phyloP scores from a whole-genome alignment of 2,888 invertebrate genomes.

The Cyrtodaria siliqua region DNA sequence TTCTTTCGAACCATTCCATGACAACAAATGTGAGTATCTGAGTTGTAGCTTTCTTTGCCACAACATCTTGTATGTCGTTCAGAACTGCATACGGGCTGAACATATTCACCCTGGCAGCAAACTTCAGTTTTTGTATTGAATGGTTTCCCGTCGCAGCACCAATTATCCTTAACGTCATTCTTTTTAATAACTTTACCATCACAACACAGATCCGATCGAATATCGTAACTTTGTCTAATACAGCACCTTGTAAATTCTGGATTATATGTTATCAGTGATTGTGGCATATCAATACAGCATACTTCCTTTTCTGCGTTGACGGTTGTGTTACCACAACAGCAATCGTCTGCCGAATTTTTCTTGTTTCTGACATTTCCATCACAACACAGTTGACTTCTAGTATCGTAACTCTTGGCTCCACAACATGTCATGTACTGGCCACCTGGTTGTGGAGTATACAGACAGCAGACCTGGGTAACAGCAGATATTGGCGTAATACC shows the following conservation, averaged over 20 bases:
- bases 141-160: slow-evolving; percentile 46
- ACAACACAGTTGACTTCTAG: slow-evolving; percentile 28
- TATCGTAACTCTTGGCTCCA: slow-evolving; percentile 33
- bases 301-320: slow-evolving; percentile 21
- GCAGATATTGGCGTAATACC: slow-evolving; percentile 25
- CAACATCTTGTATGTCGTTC: slow-evolving; percentile 59
- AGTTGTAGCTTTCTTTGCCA: slow-evolving; percentile 43
- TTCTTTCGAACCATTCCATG: slow-evolving; percentile 33
- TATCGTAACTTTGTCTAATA: slow-evolving; percentile 40
- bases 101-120: slow-evolving; percentile 45
- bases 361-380: slow-evolving; percentile 17
- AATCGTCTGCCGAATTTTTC: slow-evolving; percentile 15
- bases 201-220: slow-evolving; percentile 44
- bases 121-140: slow-evolving; percentile 41
- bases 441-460: slow-evolving; percentile 33
- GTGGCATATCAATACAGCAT: slow-evolving; percentile 32
- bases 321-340: slow-evolving; percentile 36
- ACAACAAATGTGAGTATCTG: slow-evolving; percentile 44
- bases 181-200: slow-evolving; percentile 47
- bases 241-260: slow-evolving; percentile 48
- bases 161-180: slow-evolving; percentile 37
- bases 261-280: slow-evolving; percentile 29
- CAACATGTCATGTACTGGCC: slow-evolving; percentile 38
- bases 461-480: slow-evolving; percentile 30
- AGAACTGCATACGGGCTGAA: too few species aligned